Evolutionary conservation across 1,140 invertebrate species (phyloP), one percentile per base, ranked within the genome.

Genomic region (Zaprionus capensis): DNA sequence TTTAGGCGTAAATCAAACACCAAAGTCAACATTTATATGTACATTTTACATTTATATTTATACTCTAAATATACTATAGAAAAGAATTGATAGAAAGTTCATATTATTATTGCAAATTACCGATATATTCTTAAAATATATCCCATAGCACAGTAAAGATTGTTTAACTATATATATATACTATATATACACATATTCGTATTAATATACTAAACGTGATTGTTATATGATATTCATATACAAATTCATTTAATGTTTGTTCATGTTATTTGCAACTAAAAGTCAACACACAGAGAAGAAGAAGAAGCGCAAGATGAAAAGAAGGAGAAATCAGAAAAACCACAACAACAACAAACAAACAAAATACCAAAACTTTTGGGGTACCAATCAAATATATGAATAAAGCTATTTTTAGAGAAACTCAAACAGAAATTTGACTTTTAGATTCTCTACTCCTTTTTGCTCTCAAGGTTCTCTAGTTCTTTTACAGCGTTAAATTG

Each of bases 201-300:
- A 69, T 56, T 68, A 78, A 49, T 44, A 75, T 59, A 80, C 63
- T 72, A 68, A 77, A 70, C 76, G 76, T 88, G 84, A 84, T 88
- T 88, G 85, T 90, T 90, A 90, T 90, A 90, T 90, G 85, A 90
- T 90, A 90, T 90, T 90, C 85, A 90, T 90, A 90, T 90, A 85
- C 76, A 74, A 82, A 77, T 85, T 82, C 78, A 80, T 69, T 90
- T 80, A 90, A 82, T 85, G 86, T 90, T 90, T 90, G 79, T 85
- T 90, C 85, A 90, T 85, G 81, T 90, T 88, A 80, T 79, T 88
- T 74, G 70, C 80, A 87, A 82, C 78, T 72, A 78, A 85, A 76
- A 76, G 66, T 79, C 73, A 81, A 78, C 71, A 70, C 31, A 80
- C 53, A 66, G 31, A 56, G 31, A 64, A 44, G 36, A 38, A 15